Conservation (phyloP, 2,888 invertebrate genomes). For the Steromphala cineraria region DNA sequence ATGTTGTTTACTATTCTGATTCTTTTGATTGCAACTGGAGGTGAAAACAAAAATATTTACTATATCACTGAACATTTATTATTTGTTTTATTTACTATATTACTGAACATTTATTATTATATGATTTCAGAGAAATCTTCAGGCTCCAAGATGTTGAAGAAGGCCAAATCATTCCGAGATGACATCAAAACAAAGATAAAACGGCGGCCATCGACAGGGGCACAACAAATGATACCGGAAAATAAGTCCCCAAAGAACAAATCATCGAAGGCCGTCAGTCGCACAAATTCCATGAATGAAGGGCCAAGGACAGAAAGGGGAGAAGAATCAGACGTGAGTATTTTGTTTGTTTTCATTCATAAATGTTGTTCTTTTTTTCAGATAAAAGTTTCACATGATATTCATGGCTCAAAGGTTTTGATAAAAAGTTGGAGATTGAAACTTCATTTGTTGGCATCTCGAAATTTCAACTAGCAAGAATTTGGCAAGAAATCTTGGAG, state of each 20-base stretch:
- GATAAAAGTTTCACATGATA: no score
- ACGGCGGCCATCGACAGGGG: constrained; percentile 61
- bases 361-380: no score
- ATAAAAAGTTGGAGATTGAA: no score
- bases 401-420: no score
- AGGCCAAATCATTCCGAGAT: constrained; percentile 67
- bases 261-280: constrained; percentile 32
- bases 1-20: no score
- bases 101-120: constrained; percentile 7
- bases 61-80: no score
- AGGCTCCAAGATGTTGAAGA: constrained; percentile 68
- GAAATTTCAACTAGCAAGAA: no score
- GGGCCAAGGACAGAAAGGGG: constrained; percentile 26
- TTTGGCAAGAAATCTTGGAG: no score
- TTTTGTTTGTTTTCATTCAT: not conserved
- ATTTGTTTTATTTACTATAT: no score
- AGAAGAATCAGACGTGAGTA: constrained; percentile 32
- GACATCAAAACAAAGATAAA: constrained; percentile 64
- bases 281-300: constrained; percentile 39
- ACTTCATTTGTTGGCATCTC: no score
- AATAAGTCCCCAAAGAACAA: constrained; percentile 43
- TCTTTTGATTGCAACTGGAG: no score
- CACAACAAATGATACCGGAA: constrained; percentile 49
- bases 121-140: constrained; percentile 58
- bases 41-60: no score